Base-by-base conservation (phyloP, 2,113 vertebrate species). In the Caretta caretta region DNA sequence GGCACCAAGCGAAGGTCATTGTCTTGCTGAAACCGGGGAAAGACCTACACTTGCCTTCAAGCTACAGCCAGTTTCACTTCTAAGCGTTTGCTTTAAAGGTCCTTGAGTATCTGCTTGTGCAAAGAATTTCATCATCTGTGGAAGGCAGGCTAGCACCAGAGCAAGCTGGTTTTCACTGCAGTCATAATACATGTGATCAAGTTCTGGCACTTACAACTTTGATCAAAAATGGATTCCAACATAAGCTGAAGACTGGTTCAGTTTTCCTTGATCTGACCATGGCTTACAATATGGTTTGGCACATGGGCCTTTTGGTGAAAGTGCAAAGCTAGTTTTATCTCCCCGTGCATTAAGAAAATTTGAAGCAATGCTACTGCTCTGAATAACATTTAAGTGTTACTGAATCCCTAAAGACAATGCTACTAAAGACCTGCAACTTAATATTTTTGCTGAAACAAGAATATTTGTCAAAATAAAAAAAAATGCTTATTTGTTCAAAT, bases 381-480 rank as follows among this genome's bases (percentile, higher is more conserved):
- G 93, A 93, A 92, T 62, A 94, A 62, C 53, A 85, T 81, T 93
- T 93, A 87, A 94, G 87, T 87, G 53, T 75, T 17, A 87, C 76
- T 94, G 84, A 83, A 96, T 69, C 93, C 90, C 83, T 3, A 72
- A 22, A 62, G 16, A 84, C 35, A 10, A 24, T 80, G 93, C 87
- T 95, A 92, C 84, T 54, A 91, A 94, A 92, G 79, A 89, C 88
- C 72, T 95, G 75, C 69, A 88, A 94, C 24, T 65, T 69, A 35
- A 88, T 51, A 80, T 49, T 93, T 94, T 93, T 90, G 80, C 91
- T 8, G 87, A n/a, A 89, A 19, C 75, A 86, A 95, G 94, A 92
- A 95, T 89, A 27, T 48, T 24, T 93, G 84, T 16, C 69, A 4
- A 83, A 90, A 54, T 48, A 92, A 88, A 72, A 78, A 84, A 84